Base-by-base conservation (phyloP, 2,113 vertebrate species). In the Ceyx cyanopectus region DNA sequence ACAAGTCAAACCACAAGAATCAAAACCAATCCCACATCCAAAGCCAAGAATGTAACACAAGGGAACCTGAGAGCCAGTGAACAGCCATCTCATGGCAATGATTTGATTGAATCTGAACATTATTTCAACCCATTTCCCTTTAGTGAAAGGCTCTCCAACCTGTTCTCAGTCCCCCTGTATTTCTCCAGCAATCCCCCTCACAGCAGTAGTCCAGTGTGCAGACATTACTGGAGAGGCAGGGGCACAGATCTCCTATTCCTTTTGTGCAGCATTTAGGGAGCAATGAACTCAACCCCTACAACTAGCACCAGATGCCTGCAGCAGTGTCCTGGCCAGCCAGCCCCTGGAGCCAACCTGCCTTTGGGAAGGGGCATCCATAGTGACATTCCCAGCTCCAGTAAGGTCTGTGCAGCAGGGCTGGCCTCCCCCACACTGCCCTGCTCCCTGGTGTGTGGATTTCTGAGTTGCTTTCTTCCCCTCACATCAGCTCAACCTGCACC, bases 1-100 rank as follows among this genome's bases (percentile, higher is more conserved):
- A 17, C 54, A 92, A 77, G 22, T 92, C 67, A 88, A 94, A 93
- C 43, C 82, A 45, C 57, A 92, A 46, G 80, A 53, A 75, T 73
- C 60, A 79, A 81, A 84, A 77, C 1, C 41, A 81, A 26, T 4
- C 30, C 14, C 51, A 29, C 29, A 41, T 50, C 77, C 82, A 91
- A 87, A 92, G 15, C 22, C 32, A 29, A 32, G 46, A 65, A 85
- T 70, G 56, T 70, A 85, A 45, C 58, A 62, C 37, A 58, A 50
- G 26, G 62, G 56, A 92, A 74, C 60, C 46, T 61, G 72, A 85
- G 77, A 85, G 32, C 56, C 63, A 60, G 37, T 46, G 5, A 67
- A 12, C 40, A 91, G 40, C 29, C 27, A 11, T 73, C 63, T 85
- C 43, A 34, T 77, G 65, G 32, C 61, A 85, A 29, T 51, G 58